A percentile compares a stretch with the other conserved stretches of the same genome.
These are phyloP conservation scores for Agapostemon virescens DNA, from an alignment of 2,888 invertebrate species.

Conservation along the genomic window DNA sequence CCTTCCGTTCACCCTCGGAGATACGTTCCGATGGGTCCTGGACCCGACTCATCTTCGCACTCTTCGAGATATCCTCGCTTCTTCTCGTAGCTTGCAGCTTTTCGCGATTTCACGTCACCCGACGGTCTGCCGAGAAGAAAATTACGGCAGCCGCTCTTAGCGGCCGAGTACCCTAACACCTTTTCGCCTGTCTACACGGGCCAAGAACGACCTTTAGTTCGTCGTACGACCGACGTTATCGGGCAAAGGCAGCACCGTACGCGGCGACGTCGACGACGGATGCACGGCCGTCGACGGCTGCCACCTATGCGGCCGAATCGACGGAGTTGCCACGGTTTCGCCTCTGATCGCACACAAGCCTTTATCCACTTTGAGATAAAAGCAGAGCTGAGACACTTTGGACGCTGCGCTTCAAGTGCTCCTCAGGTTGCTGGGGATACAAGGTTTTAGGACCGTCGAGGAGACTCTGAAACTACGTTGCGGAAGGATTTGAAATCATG, in stretches of 20 bases:
- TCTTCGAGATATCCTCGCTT: background rate
- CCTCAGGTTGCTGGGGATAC: background rate
- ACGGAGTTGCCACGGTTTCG: conserved; percentile 21
- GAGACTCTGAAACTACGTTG: background rate
- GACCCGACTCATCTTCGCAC: conserved; percentile 8
- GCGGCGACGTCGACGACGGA: conserved; percentile 62
- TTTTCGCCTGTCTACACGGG: background rate
- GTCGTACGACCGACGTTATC: conserved; percentile 28
- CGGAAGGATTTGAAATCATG: too few relatives aligned
- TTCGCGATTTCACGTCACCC: background rate
- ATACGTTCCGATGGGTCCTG: background rate
- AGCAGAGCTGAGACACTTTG: background rate
- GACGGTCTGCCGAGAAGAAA: conserved; percentile 6
- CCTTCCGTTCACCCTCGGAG: background rate
- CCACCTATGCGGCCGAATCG: conserved; percentile 67
- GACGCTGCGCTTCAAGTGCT: background rate
- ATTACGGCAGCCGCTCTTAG: conserved; percentile 30
- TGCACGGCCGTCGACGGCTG: conserved; percentile 70
- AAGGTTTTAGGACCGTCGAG: background rate
- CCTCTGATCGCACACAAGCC: conserved; percentile 12
- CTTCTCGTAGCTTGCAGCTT: background rate
- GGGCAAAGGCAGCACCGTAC: conserved; percentile 58
- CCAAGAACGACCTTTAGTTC: conserved; percentile 46
- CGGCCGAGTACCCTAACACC: conserved; percentile 7
- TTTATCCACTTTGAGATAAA: conserved; percentile 26